phyloP scores from a whole-genome alignment of 1,140 invertebrate species.

The Eubasilissa regina region DNA sequence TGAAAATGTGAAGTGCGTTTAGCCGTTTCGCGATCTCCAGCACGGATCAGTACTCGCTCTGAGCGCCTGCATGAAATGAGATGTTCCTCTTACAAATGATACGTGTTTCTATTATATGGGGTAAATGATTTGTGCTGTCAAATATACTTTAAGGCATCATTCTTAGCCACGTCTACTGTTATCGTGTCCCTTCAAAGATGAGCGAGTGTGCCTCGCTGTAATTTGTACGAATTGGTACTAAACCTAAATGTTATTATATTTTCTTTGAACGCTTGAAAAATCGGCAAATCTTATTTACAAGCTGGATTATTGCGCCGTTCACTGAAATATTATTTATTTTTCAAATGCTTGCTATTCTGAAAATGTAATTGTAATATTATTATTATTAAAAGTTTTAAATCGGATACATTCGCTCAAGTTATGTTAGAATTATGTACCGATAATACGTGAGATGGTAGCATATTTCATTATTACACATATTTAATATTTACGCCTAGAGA shows the following conservation, averaged over 20 bases:
- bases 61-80: slow-evolving; percentile 15
- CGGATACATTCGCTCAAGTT: too few relatives aligned
- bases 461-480: too few relatives aligned
- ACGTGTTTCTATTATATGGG: slow-evolving; percentile 45
- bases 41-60: not conserved
- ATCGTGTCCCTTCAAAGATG: slow-evolving; percentile 38
- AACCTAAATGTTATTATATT: not conserved
- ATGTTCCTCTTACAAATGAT: slow-evolving; percentile 42
- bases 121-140: slow-evolving; percentile 47
- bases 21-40: not conserved
- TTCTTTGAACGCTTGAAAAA: not conserved
- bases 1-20: not conserved
- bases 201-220: slow-evolving; percentile 13
- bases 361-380: not conserved
- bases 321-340: not conserved
- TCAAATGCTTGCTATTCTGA: not conserved
- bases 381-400: too few relatives aligned
- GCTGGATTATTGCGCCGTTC: too few relatives aligned
- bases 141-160: slow-evolving; percentile 39
- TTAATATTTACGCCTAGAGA: too few relatives aligned
- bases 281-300: too few relatives aligned
- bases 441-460: too few relatives aligned
- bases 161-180: slow-evolving; percentile 31
- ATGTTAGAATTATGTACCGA: too few relatives aligned
- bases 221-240: slow-evolving; percentile 2